Conservation (phyloP, 2,113 vertebrate species). For the Phrynocephalus versicolor region DNA sequence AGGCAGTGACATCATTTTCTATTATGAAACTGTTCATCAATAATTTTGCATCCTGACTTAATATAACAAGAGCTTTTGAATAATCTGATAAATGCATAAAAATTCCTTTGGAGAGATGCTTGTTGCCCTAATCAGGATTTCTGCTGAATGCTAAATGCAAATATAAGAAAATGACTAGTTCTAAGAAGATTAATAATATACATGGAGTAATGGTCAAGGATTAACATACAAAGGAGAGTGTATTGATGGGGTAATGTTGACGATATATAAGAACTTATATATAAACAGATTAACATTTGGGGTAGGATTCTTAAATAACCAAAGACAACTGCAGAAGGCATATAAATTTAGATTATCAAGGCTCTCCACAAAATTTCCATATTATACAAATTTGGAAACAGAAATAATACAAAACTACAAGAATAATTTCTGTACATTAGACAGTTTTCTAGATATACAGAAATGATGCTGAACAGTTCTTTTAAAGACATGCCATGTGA, state of each 20-base stretch:
- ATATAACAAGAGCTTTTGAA: not conserved
- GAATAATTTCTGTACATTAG: too few relatives aligned
- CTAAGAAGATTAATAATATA: conserved; percentile 27
- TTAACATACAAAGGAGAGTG: not conserved
- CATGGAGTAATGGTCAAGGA: conserved; percentile 20
- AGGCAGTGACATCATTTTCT: conserved; percentile 51
- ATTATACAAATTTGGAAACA: too few relatives aligned
- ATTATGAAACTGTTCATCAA: conserved; percentile 53
- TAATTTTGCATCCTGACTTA: conserved; percentile 34
- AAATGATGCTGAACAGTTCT: too few relatives aligned
- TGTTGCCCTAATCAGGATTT: conserved; percentile 19
- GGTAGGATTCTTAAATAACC: not conserved
- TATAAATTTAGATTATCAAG: too few relatives aligned
- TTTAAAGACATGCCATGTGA: too few relatives aligned
- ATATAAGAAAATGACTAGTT: conserved; percentile 24
- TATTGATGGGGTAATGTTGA: not conserved
- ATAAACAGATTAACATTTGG: not conserved
- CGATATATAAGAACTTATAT: not conserved
- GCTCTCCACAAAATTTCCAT: too few relatives aligned
- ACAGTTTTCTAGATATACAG: too few relatives aligned
- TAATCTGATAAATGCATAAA: not conserved
- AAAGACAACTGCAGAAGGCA: too few relatives aligned
- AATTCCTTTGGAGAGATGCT: not conserved
- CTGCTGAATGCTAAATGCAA: not conserved
- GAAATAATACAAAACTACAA: too few relatives aligned